These are phyloP conservation scores for Actinostola sp. DNA, from an alignment of 92 coral and sea anemone genomes.

Conservation along the genomic window DNA sequence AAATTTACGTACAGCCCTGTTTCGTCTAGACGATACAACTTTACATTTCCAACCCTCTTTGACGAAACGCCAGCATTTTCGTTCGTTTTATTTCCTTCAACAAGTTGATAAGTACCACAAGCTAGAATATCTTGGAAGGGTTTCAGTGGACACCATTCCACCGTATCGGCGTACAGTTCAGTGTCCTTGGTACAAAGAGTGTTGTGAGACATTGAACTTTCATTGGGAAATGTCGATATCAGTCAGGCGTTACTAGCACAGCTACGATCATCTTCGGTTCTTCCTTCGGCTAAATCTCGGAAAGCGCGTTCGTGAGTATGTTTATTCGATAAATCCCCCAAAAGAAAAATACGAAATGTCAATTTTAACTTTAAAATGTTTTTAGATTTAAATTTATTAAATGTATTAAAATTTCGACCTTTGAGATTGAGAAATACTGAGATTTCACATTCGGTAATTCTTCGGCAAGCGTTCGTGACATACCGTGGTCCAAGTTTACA, in stretches of 20 bases:
- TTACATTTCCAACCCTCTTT: slow-evolving; percentile 72
- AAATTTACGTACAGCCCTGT: neutral
- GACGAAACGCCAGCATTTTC: neutral
- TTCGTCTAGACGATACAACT: slow-evolving; percentile 59
- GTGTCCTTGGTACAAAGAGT: slow-evolving; percentile 77
- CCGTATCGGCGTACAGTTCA: slow-evolving; percentile 85
- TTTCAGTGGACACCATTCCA: slow-evolving; percentile 93
- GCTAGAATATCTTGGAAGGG: slow-evolving; percentile 63
- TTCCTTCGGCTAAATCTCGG: neutral
- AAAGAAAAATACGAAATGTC: no score
- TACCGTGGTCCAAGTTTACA: neutral
- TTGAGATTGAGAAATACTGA: neutral
- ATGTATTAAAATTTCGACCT: no score
- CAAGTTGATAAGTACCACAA: slow-evolving; percentile 93
- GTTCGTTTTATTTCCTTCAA: slow-evolving; percentile 48
- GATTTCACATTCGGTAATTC: slow-evolving; percentile 6
- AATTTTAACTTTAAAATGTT: no score
- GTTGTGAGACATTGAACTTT: slow-evolving; percentile 10
- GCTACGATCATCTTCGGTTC: no score
- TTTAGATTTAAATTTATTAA: no score
- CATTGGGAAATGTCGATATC: slow-evolving; percentile 5
- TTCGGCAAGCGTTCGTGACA: neutral
- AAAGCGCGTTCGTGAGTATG: neutral
- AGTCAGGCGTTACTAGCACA: slow-evolving; percentile 45
- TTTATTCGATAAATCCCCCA: no score